Evolutionary conservation across 2,797 vertebrate species (phyloP).

Genomic region (Clarias laeviceps): DNA sequence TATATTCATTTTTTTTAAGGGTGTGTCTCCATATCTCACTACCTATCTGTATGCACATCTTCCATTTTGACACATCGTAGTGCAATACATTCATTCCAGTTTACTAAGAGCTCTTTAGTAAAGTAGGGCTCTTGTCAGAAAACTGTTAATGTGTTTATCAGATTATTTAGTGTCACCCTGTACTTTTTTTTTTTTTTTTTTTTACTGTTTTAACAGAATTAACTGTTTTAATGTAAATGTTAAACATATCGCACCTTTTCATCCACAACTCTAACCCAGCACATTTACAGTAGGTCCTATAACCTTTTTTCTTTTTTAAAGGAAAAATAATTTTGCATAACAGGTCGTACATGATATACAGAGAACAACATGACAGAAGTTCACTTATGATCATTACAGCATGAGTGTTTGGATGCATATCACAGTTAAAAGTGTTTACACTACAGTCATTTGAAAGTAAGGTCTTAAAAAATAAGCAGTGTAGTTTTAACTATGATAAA

Average conservation of each 20-base stretch:
- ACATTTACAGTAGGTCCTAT: neutral
- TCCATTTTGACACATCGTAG: neutral
- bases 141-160: neutral
- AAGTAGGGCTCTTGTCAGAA: neutral
- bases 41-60: neutral
- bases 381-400: neutral
- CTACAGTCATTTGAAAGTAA: neutral
- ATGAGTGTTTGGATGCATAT: neutral
- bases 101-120: neutral
- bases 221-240: neutral
- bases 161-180: conserved; percentile 6
- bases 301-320: neutral
- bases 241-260: neutral
- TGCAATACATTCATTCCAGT: neutral
- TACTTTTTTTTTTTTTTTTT: neutral
- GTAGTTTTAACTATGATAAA: neutral
- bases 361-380: neutral
- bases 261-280: neutral
- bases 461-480: neutral
- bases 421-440: neutral
- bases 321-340: neutral
- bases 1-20: neutral
- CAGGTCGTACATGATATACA: neutral
- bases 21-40: neutral
- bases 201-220: neutral